Evolutionary conservation across 1,140 invertebrate species (phyloP).

Genomic region (Caerostris darwini): DNA sequence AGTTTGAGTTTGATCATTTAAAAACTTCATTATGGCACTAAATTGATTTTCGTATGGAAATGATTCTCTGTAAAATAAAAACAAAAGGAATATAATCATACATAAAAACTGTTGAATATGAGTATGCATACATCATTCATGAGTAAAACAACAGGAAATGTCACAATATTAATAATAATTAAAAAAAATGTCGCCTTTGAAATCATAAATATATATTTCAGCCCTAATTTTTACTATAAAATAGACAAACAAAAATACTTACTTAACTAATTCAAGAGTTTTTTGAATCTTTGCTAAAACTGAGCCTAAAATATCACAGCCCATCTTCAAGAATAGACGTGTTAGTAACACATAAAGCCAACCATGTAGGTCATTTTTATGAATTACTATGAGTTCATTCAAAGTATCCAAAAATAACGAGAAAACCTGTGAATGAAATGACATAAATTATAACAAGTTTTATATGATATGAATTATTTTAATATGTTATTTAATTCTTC

Average conservation of each 20-base stretch:
- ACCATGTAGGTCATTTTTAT: constrained; percentile 92
- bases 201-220: neutral
- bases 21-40: constrained; percentile 87
- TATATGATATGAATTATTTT: too few species aligned
- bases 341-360: constrained; percentile 94
- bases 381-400: constrained; percentile 92
- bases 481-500: too few species aligned
- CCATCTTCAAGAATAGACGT: constrained; percentile 91
- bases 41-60: constrained; percentile 87
- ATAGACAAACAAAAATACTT: constrained; percentile 79
- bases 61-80: constrained; percentile 83
- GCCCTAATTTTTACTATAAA: neutral
- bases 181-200: neutral
- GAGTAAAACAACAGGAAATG: neutral
- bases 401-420: constrained; percentile 91
- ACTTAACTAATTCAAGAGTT: constrained; percentile 92
- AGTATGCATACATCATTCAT: too few species aligned
- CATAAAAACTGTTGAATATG: neutral
- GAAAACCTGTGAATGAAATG: neutral
- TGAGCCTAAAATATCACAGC: constrained; percentile 93
- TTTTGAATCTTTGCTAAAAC: constrained; percentile 94
- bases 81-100: constrained; percentile 21
- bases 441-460: neutral
- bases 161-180: neutral
- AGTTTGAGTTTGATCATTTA: constrained; percentile 94